phyloP scores from a whole-genome alignment of 2,888 invertebrate genomes.

The Tenthredo distinguenda region DNA sequence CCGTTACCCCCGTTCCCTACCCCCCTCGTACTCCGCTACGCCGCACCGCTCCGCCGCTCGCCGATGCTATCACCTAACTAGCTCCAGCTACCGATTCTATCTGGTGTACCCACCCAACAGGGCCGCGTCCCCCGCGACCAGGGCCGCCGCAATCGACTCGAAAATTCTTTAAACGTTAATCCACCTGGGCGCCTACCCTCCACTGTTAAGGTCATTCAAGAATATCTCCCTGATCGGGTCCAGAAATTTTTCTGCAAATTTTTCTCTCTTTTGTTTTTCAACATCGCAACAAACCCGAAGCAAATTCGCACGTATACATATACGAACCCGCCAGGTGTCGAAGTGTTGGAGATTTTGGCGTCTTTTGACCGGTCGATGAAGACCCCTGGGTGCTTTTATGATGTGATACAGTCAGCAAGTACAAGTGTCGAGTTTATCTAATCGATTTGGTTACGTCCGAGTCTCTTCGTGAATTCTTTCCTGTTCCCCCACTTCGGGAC shows the following conservation, averaged over 20 bases:
- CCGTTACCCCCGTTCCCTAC: slow-evolving; percentile 64
- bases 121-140: slow-evolving; percentile 62
- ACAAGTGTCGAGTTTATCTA: neutral
- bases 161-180: slow-evolving; percentile 58
- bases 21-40: slow-evolving; percentile 66
- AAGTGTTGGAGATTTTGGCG: neutral
- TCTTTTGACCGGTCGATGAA: neutral
- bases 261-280: neutral
- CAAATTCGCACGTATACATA: neutral
- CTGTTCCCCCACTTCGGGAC: neutral
- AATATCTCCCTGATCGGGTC: neutral
- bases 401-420: neutral
- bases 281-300: too few species aligned
- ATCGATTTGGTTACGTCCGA: neutral
- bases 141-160: slow-evolving; percentile 64
- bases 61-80: slow-evolving; percentile 82
- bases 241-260: neutral
- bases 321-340: neutral
- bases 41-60: slow-evolving; percentile 74
- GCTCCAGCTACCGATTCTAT: slow-evolving; percentile 81
- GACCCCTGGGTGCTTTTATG: neutral
- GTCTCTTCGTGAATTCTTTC: neutral
- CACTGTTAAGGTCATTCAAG: neutral
- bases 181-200: neutral
- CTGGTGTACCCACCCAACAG: slow-evolving; percentile 75